Conservation (phyloP, 2,113 vertebrate genomes). For the Laterallus jamaicensis region DNA sequence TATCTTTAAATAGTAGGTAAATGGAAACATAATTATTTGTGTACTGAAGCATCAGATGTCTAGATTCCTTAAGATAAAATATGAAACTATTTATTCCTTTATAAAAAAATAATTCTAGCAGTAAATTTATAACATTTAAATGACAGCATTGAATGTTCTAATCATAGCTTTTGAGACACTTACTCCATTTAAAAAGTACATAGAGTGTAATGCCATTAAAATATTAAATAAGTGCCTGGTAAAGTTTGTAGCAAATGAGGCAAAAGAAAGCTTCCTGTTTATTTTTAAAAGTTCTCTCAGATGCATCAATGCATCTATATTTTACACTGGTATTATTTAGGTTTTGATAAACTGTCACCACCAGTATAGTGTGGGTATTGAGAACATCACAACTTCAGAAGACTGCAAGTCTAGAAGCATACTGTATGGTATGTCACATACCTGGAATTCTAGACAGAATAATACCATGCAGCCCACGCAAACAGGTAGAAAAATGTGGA, state of each 20-base stretch:
- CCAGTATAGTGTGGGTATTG: background rate
- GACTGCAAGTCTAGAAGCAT: constrained; percentile 50
- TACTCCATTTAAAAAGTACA: background rate
- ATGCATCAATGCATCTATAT: background rate
- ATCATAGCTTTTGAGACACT: background rate
- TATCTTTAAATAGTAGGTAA: background rate
- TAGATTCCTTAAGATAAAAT: background rate
- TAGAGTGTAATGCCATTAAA: background rate
- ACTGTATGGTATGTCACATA: constrained; percentile 20
- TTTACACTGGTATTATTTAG: background rate
- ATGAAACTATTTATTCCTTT: background rate
- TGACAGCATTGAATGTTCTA: background rate
- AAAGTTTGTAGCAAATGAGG: background rate
- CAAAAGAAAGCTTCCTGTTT: background rate
- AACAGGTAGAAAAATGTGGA: constrained; percentile 29
- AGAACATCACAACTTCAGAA: constrained; percentile 19
- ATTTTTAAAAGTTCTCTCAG: background rate
- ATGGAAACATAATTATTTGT: background rate
- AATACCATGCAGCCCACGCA: background rate
- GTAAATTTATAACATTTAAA: background rate
- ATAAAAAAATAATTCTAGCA: background rate
- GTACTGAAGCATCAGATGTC: background rate
- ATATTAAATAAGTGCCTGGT: background rate
- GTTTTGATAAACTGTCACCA: background rate
- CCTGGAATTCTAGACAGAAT: constrained; percentile 61